Conservation (phyloP, 2,113 vertebrate species). For the Charina bottae region DNA sequence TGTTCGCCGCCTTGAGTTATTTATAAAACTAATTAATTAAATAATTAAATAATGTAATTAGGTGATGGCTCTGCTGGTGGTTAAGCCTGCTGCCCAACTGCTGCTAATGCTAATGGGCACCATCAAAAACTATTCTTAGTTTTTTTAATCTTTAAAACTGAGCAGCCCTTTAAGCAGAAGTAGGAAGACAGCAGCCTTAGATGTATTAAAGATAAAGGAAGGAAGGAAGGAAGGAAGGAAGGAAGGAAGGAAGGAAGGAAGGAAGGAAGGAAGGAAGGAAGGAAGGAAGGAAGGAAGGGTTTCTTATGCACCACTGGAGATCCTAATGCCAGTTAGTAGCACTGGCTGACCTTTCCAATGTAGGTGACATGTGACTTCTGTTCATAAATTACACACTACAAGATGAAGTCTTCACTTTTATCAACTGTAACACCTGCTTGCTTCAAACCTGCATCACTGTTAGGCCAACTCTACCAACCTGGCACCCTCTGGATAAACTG, state of each 20-base stretch:
- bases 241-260: too few relatives aligned
- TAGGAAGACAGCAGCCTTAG: neutral
- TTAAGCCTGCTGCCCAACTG: neutral
- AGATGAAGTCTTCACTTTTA: neutral
- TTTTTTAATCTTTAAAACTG: neutral
- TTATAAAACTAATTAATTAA: too few relatives aligned
- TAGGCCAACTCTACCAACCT: neutral
- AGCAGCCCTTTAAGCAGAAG: neutral
- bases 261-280: too few relatives aligned
- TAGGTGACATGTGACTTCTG: neutral
- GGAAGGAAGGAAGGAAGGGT: too few relatives aligned
- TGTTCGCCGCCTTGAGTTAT: too few relatives aligned
- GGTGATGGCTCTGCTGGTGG: neutral
- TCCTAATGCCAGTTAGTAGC: neutral
- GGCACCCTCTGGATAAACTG: too few relatives aligned
- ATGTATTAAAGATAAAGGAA: neutral
- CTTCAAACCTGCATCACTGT: neutral
- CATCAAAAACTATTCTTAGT: neutral
- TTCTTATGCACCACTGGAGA: neutral
- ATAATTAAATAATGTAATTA: too few relatives aligned
- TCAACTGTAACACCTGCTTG: neutral
- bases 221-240: too few relatives aligned
- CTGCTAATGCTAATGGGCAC: neutral
- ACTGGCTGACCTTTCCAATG: neutral
- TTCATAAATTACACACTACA: neutral